Conservation (phyloP, 2,113 vertebrate species). For the Sander lucioperca region DNA sequence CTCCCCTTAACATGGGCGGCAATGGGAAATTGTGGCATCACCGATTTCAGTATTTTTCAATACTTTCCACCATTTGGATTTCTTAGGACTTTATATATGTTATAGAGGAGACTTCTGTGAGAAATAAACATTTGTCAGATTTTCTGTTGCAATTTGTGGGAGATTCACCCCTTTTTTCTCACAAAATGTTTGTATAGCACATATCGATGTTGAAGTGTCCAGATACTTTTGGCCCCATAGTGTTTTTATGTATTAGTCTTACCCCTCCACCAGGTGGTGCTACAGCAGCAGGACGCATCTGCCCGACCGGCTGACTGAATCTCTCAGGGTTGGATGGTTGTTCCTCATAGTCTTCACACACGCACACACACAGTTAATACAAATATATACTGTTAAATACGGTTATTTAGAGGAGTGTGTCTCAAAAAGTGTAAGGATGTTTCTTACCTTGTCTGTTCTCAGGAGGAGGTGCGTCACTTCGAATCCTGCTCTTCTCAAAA, state of each 20-base stretch:
- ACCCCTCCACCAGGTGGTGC: conserved; percentile 80
- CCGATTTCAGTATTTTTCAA: too few relatives aligned
- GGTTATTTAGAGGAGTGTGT: not conserved
- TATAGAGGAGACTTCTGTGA: too few relatives aligned
- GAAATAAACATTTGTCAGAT: too few relatives aligned
- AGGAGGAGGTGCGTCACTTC: conserved; percentile 81
- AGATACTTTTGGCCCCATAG: not conserved
- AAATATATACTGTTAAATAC: not conserved
- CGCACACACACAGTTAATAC: not conserved
- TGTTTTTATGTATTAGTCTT: conserved; percentile 25
- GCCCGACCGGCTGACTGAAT: conserved; percentile 60
- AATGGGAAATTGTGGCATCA: too few relatives aligned
- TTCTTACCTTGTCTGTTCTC: conserved; percentile 84
- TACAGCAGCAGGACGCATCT: conserved; percentile 60
- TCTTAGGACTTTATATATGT: too few relatives aligned
- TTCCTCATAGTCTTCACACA: conserved; percentile 49
- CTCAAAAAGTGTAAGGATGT: not conserved
- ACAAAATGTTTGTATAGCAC: too few relatives aligned
- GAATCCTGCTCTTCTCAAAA: conserved; percentile 93
- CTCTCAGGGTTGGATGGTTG: conserved; percentile 55
- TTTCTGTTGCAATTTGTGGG: too few relatives aligned
- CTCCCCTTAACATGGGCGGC: too few relatives aligned
- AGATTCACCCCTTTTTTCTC: too few relatives aligned
- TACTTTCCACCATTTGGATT: too few relatives aligned
- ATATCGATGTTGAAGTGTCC: not conserved